Percentiles rank a stretch among this genome's conserved stretches.
Conservation (phyloP, 2,888 invertebrate genomes). For the Leptopterna dolabrata region DNA sequence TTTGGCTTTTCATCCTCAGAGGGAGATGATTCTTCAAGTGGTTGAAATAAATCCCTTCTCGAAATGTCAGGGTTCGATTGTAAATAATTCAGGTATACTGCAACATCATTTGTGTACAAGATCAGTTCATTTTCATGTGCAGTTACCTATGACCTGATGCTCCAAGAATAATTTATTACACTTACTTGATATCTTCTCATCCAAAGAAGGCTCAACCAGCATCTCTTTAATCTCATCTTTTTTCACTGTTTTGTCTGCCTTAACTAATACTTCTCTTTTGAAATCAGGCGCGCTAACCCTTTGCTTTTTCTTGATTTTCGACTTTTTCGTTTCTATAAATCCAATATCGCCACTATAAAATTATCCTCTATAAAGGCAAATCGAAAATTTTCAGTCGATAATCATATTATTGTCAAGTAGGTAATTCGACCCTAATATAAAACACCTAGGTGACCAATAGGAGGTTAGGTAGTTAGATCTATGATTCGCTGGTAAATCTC, state of each 20-base stretch:
- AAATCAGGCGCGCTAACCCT: background rate
- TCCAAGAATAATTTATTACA: background rate
- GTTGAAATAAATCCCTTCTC: constrained; percentile 27
- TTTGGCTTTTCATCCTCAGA: background rate
- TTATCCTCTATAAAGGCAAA: no score
- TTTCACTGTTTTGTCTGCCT: background rate
- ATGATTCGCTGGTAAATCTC: no score
- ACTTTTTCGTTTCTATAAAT: background rate
- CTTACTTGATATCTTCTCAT: constrained; percentile 23
- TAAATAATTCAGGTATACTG: constrained; percentile 34
- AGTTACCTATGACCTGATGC: background rate
- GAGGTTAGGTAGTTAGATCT: no score
- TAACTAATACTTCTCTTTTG: background rate
- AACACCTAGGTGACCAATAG: no score
- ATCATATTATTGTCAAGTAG: no score
- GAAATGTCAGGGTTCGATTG: background rate
- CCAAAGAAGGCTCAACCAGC: background rate
- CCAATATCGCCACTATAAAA: background rate
- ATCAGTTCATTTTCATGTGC: background rate
- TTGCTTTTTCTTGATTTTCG: background rate
- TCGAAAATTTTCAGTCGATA: no score
- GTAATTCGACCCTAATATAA: no score
- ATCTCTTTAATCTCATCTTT: background rate
- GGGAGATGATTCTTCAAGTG: background rate
- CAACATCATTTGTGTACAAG: background rate